Conservation (phyloP, 2,113 vertebrate genomes). For the Fregata magnificens region DNA sequence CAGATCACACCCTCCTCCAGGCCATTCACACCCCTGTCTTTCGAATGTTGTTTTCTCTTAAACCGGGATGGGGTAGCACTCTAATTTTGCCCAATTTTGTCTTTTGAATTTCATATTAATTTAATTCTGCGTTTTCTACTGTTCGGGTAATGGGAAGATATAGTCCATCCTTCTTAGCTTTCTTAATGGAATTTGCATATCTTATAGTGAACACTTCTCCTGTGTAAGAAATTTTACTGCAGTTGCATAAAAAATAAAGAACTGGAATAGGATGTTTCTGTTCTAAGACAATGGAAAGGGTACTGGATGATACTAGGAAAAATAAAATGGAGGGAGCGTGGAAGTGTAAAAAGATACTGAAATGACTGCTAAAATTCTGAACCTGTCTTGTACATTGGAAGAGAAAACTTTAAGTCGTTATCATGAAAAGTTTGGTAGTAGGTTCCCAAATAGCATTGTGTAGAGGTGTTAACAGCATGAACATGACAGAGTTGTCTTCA, state of each 20-base stretch:
- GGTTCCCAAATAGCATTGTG: neutral
- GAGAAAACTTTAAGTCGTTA: neutral
- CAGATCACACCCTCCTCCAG: neutral
- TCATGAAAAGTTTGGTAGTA: neutral
- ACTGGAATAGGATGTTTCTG: neutral
- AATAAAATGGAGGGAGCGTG: neutral
- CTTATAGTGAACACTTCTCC: neutral
- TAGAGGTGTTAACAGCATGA: neutral
- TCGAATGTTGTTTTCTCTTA: neutral
- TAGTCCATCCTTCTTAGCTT: neutral
- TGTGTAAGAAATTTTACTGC: neutral
- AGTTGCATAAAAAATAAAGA: neutral
- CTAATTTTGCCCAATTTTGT: neutral
- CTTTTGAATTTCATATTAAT: neutral
- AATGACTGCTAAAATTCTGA: neutral
- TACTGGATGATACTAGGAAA: neutral
- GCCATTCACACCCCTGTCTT: neutral
- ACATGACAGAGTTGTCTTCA: neutral
- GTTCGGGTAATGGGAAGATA: neutral
- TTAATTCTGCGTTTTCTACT: neutral
- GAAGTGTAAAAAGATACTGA: neutral
- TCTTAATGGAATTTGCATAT: neutral
- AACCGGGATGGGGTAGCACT: neutral
- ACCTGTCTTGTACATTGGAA: neutral
- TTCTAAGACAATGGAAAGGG: neutral